A percentile compares a stretch with the other conserved stretches of the same genome.
These are phyloP conservation scores for Podargus strigoides DNA, from an alignment of 2,797 vertebrate genomes.

Conservation along the genomic window DNA sequence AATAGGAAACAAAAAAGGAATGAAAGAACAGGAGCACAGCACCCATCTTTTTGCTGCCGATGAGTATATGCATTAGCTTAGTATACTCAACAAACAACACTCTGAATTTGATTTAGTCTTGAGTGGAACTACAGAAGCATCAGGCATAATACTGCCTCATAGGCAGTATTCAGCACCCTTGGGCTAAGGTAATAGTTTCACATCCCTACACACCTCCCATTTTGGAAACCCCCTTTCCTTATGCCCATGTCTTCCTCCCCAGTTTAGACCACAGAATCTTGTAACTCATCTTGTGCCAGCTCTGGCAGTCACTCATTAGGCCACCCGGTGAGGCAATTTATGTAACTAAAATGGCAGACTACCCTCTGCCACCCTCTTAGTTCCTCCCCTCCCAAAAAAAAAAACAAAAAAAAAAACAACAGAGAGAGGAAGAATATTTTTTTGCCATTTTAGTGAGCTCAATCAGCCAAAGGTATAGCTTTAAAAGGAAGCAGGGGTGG, in stretches of 20 bases:
- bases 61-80: not conserved
- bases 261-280: not conserved
- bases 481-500: not conserved
- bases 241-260: not conserved
- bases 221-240: not conserved
- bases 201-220: not conserved
- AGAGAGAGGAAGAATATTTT: not conserved
- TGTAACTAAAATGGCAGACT: not conserved
- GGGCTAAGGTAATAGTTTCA: not conserved
- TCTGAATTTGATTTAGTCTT: not conserved
- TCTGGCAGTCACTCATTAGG: not conserved
- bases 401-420: not conserved
- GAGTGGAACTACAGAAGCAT: not conserved
- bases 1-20: not conserved
- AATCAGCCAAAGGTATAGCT: not conserved
- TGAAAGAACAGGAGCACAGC: not conserved
- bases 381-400: accelerated
- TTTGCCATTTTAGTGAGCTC: not conserved
- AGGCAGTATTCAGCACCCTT: not conserved
- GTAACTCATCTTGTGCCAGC: not conserved
- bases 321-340: not conserved
- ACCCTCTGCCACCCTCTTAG: too few relatives aligned
- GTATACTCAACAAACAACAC: not conserved
- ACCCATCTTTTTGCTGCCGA: not conserved
- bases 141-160: not conserved